Evolutionary conservation across 2,797 vertebrate species (phyloP).

Genomic region (Novumbra hubbsi): DNA sequence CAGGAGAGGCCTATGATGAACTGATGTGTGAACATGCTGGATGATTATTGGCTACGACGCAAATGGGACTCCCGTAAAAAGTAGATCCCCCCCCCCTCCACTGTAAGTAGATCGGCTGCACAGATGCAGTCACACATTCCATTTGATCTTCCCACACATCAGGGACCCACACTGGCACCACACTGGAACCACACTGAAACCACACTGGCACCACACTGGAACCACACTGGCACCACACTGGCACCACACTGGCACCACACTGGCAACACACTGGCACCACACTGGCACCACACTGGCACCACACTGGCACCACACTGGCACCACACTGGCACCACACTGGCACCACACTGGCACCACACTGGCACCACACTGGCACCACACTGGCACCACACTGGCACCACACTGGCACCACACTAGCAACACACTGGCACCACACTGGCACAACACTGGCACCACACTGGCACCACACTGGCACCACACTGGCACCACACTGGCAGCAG

Average conservation of each 20-base stretch:
- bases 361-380: neutral
- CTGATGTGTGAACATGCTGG: neutral
- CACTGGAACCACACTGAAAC: no score
- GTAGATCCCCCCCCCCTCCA: neutral
- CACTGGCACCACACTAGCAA: neutral
- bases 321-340: neutral
- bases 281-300: no score
- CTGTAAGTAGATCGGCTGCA: neutral
- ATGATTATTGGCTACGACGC: neutral
- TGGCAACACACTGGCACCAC: neutral
- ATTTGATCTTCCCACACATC: neutral
- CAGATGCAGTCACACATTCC: conserved; percentile 4
- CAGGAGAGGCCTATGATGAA: neutral
- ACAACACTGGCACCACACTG: no score
- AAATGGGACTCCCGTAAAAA: no score
- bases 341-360: no score
- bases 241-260: no score
- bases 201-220: conserved; percentile 1
- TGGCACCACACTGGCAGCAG: neutral
- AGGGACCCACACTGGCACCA: neutral
- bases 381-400: no score
- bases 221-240: no score
- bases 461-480: no score
- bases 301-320: neutral
- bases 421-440: neutral